Conservation (phyloP, 2,113 vertebrate species). For the Perca schrenkii region DNA sequence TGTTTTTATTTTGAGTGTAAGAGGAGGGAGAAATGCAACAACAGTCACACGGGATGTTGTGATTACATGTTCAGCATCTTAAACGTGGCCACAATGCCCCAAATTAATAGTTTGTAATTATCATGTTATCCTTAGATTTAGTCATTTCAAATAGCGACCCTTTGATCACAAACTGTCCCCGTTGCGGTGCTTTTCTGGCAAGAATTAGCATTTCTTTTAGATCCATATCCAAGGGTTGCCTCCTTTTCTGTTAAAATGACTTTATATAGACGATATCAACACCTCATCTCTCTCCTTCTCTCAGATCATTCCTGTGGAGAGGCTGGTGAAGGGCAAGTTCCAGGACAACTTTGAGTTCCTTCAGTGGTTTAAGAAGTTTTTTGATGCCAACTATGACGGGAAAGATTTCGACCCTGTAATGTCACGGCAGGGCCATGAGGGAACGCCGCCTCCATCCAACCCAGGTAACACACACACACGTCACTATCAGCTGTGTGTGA, state of each 20-base stretch:
- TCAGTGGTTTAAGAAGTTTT: conserved; percentile 99
- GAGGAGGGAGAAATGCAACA: not conserved
- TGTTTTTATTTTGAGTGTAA: not conserved
- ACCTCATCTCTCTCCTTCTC: not conserved
- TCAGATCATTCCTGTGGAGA: conserved; percentile 96
- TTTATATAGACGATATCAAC: not conserved
- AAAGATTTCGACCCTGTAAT: conserved; percentile 96
- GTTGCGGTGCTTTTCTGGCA: not conserved
- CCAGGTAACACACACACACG: conserved; percentile 81
- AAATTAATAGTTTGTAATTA: too few relatives aligned
- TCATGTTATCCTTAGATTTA: not conserved
- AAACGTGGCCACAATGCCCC: not conserved
- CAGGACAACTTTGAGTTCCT: conserved; percentile 99
- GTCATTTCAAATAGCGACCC: not conserved
- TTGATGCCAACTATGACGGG: conserved; percentile 96
- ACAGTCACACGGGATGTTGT: not conserved
- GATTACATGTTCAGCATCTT: not conserved
- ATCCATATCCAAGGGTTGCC: not conserved
- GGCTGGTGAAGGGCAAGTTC: conserved; percentile 95
- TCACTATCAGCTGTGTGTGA: conserved; percentile 15
- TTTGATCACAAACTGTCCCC: not conserved
- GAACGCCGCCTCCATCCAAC: conserved; percentile 87
- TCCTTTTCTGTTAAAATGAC: not conserved
- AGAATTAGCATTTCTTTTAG: not conserved
- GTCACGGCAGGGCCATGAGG: conserved; percentile 93